Base-by-base conservation (phyloP, 2,797 vertebrate genomes). In the Acestrorhynchus altus region DNA sequence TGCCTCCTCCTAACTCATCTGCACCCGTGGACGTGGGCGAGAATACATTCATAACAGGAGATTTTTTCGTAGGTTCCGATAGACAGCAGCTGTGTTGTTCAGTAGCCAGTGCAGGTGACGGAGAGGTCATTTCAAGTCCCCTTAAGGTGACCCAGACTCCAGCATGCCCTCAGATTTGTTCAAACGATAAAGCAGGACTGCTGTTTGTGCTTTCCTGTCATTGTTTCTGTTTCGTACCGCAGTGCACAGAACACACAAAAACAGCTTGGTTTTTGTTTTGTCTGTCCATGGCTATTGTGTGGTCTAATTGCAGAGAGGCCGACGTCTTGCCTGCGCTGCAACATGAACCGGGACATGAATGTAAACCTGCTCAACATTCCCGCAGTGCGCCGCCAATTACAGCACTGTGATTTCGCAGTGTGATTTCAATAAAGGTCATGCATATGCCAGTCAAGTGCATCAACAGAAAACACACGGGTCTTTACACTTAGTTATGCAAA, bases 101-200 rank as follows among this genome's bases (percentile, higher is more conserved):
- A 73, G 72, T 52, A 72, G 76, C 66, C 59, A 63, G 66, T 60
- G 15, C 52, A 71, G 69, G 52, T 46, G 61, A 56, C 46, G 18
- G 35, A n/a, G 54, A 69, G 68, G 60, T 51, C 15, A 39, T 71
- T 51, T 47, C 31, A 72, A 42, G 76, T 82, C 79, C 83, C 69
- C 10, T 88, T 88, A 81, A 59, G 35, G 76, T 87, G 89, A 89
- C 88, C 84, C 85, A 87, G 88, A 87, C 81, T 78, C 67, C 56
- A 1, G 67, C 42, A 40, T 47, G 9, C 9, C 16, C 8, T 49
- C 44, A 51, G 60, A 15, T n/a, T 71, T 13, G 18, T 77, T 60
- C 1, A 26, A 57, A 1, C 24, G 64, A n/a, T n/a, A n/a, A n/a
- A 6, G 31, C 2, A 35, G 31, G 2, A 67, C 28, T 28, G 24